Evolutionary conservation across 2,113 vertebrate genomes (phyloP).

Genomic region (Coreoperca whiteheadi): DNA sequence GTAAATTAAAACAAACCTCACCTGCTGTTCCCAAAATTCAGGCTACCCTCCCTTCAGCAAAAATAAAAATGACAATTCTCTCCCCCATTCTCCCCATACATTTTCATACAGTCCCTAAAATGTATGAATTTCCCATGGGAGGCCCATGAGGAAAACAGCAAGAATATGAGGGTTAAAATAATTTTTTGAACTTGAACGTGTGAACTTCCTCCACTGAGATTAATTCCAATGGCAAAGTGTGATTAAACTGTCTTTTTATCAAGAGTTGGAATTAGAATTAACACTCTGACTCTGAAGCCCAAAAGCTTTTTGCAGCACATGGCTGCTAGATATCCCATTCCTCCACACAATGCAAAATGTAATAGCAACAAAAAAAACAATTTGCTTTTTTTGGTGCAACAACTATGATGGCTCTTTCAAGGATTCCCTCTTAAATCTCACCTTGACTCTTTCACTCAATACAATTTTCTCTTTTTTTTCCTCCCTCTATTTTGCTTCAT

Average conservation of each 20-base stretch:
- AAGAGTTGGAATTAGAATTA: conserved; percentile 45
- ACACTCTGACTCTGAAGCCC: conserved; percentile 25
- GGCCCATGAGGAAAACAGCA: neutral
- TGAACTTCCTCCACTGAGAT: conserved; percentile 21
- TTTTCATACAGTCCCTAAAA: conserved; percentile 2
- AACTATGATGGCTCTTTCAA: conserved; percentile 19
- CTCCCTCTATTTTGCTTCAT: conserved; percentile 6
- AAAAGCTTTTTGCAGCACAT: conserved; percentile 3
- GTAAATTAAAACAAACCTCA: neutral
- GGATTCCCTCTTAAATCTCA: conserved; percentile 30
- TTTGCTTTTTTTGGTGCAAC: conserved; percentile 23
- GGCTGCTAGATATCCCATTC: conserved; percentile 23
- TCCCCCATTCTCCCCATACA: neutral
- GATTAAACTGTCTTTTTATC: conserved; percentile 56
- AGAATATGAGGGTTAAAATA: neutral
- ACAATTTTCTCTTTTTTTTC: conserved; percentile 9
- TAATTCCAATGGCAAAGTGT: conserved; percentile 30
- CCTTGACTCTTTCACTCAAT: conserved; percentile 21
- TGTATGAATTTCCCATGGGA: neutral
- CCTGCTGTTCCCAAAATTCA: neutral
- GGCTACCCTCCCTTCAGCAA: too few species aligned
- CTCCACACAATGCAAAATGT: conserved; percentile 7
- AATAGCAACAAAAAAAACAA: neutral
- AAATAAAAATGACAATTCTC: neutral
- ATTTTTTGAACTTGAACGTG: conserved; percentile 1